Evolutionary conservation across 2,113 vertebrate genomes (phyloP).

Genomic region (Mobula birostris): DNA sequence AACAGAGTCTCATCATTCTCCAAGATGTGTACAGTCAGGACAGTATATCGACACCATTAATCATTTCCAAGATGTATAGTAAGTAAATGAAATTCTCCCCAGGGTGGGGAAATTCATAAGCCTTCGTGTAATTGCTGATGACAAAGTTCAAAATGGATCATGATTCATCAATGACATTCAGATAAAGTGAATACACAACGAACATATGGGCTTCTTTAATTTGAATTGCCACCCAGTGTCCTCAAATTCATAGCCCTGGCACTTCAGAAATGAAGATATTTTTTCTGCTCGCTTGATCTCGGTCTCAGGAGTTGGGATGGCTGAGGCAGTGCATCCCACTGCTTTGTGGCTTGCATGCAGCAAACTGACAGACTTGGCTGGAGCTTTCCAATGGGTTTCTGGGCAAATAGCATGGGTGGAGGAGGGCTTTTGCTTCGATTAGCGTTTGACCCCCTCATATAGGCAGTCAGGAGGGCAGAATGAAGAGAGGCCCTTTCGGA

Average conservation of each 20-base stretch:
- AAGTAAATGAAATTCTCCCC: too few relatives aligned
- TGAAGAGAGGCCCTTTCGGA: not conserved
- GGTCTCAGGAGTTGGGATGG: not conserved
- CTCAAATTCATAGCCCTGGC: too few relatives aligned
- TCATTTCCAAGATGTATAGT: too few relatives aligned
- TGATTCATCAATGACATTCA: not conserved
- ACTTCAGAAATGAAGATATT: not conserved
- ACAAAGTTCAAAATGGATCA: not conserved
- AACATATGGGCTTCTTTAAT: not conserved
- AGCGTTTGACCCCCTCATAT: not conserved
- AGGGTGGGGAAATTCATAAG: not conserved
- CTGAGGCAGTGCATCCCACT: not conserved
- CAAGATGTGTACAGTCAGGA: too few relatives aligned
- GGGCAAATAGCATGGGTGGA: not conserved
- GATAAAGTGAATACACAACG: not conserved
- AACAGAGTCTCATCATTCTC: too few relatives aligned
- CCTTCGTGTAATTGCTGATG: not conserved
- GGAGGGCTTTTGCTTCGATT: not conserved
- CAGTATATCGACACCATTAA: too few relatives aligned
- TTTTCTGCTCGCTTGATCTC: not conserved
- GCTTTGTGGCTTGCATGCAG: not conserved
- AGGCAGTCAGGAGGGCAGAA: not conserved
- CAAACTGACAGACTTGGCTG: not conserved
- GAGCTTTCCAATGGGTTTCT: not conserved
- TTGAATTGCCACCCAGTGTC: too few relatives aligned